Evolutionary conservation across 2,888 invertebrate genomes (phyloP).

Genomic region (Habroteleia sp.): DNA sequence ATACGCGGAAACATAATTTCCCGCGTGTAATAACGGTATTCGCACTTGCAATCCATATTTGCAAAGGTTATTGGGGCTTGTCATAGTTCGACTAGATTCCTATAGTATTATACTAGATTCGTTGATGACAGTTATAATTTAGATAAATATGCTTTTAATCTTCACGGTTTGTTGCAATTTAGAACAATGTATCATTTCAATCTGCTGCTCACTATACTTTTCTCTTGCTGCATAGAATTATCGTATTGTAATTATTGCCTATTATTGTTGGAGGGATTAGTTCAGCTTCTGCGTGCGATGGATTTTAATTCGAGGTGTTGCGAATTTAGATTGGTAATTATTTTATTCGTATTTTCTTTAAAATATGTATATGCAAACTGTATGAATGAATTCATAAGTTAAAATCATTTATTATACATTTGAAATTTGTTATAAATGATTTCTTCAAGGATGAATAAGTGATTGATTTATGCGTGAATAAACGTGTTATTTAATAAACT

Average conservation of each 20-base stretch:
- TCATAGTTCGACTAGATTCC: conserved; percentile 38
- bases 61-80: conserved; percentile 55
- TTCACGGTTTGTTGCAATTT: conserved; percentile 28
- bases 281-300: too few species aligned
- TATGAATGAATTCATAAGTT: too few species aligned
- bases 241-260: conserved; percentile 10
- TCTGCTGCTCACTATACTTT: not conserved
- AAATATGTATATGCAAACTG: too few species aligned
- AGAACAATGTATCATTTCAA: conserved; percentile 1
- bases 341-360: too few species aligned
- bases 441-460: too few species aligned
- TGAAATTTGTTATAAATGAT: too few species aligned
- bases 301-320: too few species aligned
- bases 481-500: too few species aligned
- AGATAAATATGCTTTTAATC: conserved; percentile 59
- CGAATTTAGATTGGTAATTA: too few species aligned
- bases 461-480: too few species aligned
- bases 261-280: not conserved
- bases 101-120: conserved; percentile 35
- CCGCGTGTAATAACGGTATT: conserved; percentile 54
- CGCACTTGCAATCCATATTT: conserved; percentile 53
- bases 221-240: conserved; percentile 8
- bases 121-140: conserved; percentile 46
- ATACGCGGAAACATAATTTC: conserved; percentile 47
- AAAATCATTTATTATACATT: too few species aligned